Percentiles rank a stretch among this genome's conserved stretches.
These are phyloP conservation scores for Acanthornis magna DNA, from an alignment of 2,797 vertebrate species.

Conservation along the genomic window DNA sequence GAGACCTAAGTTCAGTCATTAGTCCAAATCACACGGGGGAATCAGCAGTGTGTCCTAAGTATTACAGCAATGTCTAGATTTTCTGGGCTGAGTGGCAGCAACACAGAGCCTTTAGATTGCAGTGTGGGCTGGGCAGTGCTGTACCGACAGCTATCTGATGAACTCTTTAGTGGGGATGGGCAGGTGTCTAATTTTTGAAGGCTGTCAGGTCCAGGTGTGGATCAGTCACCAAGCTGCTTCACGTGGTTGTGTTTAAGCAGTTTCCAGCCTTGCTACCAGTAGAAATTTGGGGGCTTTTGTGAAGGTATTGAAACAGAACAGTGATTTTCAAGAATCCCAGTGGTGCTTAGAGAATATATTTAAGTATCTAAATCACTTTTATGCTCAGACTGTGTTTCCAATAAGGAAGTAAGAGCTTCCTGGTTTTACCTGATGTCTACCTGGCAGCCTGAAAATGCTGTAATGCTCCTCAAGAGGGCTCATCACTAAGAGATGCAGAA, in stretches of 20 bases:
- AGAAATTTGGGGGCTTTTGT: neutral
- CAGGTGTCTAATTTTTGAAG: neutral
- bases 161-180: neutral
- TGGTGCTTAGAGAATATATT: neutral
- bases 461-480: neutral
- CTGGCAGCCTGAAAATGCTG: neutral
- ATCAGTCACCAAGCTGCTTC: neutral
- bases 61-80: neutral
- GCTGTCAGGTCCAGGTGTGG: neutral
- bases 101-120: neutral
- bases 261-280: neutral
- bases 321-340: neutral
- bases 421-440: neutral
- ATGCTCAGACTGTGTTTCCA: neutral
- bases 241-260: neutral
- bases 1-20: neutral
- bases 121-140: neutral
- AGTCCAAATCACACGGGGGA: neutral
- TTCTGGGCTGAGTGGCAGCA: neutral
- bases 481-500: neutral
- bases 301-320: neutral
- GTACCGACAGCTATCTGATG: neutral
- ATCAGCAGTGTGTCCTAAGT: neutral
- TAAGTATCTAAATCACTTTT: neutral
- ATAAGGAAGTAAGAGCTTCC: neutral